These are phyloP conservation scores for Cheirogaleus major DNA, from an alignment of 2,797 vertebrate species.

Conservation along the genomic window DNA sequence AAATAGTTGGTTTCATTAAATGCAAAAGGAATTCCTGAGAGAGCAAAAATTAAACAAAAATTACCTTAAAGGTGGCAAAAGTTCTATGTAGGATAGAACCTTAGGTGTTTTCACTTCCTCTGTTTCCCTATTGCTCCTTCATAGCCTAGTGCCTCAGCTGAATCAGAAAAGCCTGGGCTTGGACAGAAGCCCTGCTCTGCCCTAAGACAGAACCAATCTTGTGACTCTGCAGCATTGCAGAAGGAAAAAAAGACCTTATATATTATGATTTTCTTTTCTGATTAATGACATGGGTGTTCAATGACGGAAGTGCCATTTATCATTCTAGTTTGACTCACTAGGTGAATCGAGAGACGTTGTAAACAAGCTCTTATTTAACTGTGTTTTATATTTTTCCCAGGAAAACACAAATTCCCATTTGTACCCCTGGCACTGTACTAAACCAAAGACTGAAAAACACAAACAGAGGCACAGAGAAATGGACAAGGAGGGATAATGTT, in stretches of 20 bases:
- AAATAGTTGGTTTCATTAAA: neutral
- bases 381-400: neutral
- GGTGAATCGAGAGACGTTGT: neutral
- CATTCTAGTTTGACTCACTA: constrained; percentile 18
- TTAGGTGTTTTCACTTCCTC: neutral
- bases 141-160: neutral
- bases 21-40: neutral
- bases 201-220: neutral
- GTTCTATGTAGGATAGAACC: neutral
- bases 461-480: neutral
- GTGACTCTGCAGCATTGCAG: neutral
- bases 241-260: neutral
- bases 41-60: neutral
- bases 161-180: neutral
- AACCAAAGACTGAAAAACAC: neutral
- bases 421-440: neutral
- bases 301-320: neutral
- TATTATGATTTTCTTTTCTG: neutral
- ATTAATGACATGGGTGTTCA: neutral
- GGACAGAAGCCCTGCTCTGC: neutral
- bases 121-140: neutral
- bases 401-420: constrained; percentile 41
- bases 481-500: neutral
- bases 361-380: constrained; percentile 28
- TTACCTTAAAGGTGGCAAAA: neutral